Evolutionary conservation across 2,113 vertebrate species (phyloP).

Genomic region (Datnioides undecimradiatus): DNA sequence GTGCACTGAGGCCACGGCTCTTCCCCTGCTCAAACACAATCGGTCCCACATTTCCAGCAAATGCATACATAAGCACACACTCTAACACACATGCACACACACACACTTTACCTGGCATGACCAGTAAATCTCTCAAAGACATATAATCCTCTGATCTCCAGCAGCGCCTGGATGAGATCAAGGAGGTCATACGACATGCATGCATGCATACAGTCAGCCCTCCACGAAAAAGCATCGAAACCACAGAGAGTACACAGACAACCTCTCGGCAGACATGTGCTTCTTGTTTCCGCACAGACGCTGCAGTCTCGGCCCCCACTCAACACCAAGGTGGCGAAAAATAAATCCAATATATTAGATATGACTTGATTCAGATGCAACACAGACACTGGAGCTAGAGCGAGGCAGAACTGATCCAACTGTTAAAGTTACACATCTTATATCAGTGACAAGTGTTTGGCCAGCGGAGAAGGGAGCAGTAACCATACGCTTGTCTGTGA

Average conservation of each 20-base stretch:
- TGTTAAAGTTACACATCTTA: slow-evolving; percentile 52
- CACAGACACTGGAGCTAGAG: slow-evolving; percentile 46
- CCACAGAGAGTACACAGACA: slow-evolving; percentile 2
- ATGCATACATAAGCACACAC: not conserved
- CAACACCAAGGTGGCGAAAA: slow-evolving; percentile 32
- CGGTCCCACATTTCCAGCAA: slow-evolving; percentile 55
- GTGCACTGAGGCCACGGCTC: slow-evolving; percentile 19
- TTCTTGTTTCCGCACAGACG: slow-evolving; percentile 40
- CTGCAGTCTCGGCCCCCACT: slow-evolving; percentile 6
- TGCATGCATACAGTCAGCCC: slow-evolving; percentile 18
- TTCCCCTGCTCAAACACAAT: slow-evolving; percentile 29
- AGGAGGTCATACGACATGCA: slow-evolving; percentile 28
- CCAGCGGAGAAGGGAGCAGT: not conserved
- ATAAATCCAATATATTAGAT: slow-evolving; percentile 37
- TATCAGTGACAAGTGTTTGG: slow-evolving; percentile 52
- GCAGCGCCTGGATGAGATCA: slow-evolving; percentile 52
- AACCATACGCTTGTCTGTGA: slow-evolving; percentile 4
- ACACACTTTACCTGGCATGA: slow-evolving; percentile 58
- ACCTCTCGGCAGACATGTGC: slow-evolving; percentile 34
- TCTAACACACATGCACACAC: not conserved
- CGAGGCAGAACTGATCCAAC: slow-evolving; percentile 40
- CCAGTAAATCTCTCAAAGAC: slow-evolving; percentile 43
- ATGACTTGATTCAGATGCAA: slow-evolving; percentile 56
- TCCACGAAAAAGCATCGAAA: slow-evolving; percentile 11
- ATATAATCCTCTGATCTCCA: slow-evolving; percentile 43